Percentiles rank a stretch among this genome's conserved stretches.
These are phyloP conservation scores for Sericinus montela DNA, from an alignment of 2,888 invertebrate genomes.

Conservation along the genomic window DNA sequence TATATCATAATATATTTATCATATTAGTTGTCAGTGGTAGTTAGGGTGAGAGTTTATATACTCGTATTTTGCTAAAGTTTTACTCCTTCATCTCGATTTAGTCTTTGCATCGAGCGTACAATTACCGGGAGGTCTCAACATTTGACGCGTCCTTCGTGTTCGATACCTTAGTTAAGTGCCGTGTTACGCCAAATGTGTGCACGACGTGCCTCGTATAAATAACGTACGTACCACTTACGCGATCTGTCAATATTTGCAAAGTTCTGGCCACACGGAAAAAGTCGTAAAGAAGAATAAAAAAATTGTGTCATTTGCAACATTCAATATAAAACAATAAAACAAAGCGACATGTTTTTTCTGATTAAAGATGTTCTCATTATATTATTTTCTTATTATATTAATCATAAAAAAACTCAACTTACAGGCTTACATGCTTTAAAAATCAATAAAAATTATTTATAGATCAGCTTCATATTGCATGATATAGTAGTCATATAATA, in stretches of 20 bases:
- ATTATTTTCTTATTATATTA: too few relatives aligned
- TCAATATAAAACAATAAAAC: too few relatives aligned
- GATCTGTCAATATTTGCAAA: slow-evolving; percentile 15
- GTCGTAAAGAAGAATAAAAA: not conserved
- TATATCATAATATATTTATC: too few relatives aligned
- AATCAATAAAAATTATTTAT: too few relatives aligned
- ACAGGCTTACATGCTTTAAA: too few relatives aligned
- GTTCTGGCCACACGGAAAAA: slow-evolving; percentile 11
- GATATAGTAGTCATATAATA: too few relatives aligned
- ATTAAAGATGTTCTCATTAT: too few relatives aligned
- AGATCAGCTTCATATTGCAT: too few relatives aligned
- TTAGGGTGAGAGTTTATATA: not conserved
- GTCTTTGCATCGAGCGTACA: slow-evolving; percentile 28
- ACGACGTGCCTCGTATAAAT: slow-evolving; percentile 16
- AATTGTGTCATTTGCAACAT: not conserved
- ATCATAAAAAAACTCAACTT: too few relatives aligned
- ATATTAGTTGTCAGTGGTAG: too few relatives aligned
- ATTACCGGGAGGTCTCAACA: slow-evolving; percentile 48
- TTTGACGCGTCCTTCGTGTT: slow-evolving; percentile 31
- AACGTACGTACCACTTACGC: slow-evolving; percentile 10
- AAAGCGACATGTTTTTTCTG: too few relatives aligned
- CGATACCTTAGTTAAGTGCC: slow-evolving; percentile 40
- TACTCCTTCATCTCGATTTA: not conserved
- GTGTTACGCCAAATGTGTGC: slow-evolving; percentile 18
- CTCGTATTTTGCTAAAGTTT: not conserved